Evolutionary conservation across 1,140 invertebrate species (phyloP).

Genomic region (Conopomorpha cramerella): DNA sequence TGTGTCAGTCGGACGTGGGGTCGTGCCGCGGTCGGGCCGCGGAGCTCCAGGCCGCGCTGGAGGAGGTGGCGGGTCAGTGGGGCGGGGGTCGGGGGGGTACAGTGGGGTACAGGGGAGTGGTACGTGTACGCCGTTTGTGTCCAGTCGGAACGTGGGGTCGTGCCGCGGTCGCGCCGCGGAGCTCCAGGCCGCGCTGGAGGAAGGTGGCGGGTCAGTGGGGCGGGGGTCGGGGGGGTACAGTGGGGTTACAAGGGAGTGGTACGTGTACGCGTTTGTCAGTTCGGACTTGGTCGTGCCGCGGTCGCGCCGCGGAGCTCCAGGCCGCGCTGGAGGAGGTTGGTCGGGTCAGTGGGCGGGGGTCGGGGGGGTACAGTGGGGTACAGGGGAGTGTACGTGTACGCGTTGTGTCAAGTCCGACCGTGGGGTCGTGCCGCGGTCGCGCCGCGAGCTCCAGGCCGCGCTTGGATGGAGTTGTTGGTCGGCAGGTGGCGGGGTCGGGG

Average conservation of each 20-base stretch:
- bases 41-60: conserved; percentile 86
- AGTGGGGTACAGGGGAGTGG: no score
- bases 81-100: conserved; percentile 97
- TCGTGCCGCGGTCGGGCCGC: conserved; percentile 87
- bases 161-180: conserved; percentile 89
- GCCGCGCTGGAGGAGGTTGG: conserved; percentile 87
- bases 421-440: no score
- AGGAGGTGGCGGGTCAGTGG: conserved; percentile 88
- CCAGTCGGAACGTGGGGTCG: conserved; percentile 88
- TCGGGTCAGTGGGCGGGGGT: no score
- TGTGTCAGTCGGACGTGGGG: conserved; percentile 79
- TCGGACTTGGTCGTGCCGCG: conserved; percentile 91
- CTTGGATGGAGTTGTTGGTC: no score
- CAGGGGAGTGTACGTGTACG: conserved; percentile 97
- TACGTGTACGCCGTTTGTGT: no score
- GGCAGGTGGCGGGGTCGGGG: no score
- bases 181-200: conserved; percentile 86
- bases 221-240: no score
- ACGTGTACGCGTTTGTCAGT: no score
- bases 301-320: conserved; percentile 87
- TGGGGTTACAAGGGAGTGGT: no score
- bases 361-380: conserved; percentile 93
- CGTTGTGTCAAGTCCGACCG: no score
- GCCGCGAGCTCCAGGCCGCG: no score
- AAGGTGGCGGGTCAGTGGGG: no score